These are phyloP conservation scores for Peromyscus californicus DNA, from an alignment of 2,113 vertebrate genomes.

Conservation along the genomic window DNA sequence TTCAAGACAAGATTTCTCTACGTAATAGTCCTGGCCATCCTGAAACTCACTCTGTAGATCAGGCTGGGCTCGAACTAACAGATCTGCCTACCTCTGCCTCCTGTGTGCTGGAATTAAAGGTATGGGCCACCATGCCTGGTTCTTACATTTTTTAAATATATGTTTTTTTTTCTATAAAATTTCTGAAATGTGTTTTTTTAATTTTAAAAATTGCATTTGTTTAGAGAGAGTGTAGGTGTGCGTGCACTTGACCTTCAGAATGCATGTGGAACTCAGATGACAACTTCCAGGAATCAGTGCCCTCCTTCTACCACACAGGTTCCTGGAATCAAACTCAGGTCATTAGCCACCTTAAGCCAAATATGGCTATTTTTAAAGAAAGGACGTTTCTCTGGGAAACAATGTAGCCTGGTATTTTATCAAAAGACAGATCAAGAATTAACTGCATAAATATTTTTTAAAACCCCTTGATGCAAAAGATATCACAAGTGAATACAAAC, in stretches of 20 bases:
- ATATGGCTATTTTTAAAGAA: slow-evolving; percentile 42
- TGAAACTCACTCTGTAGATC: neutral
- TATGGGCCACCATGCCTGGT: no score
- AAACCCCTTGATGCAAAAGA: slow-evolving; percentile 36
- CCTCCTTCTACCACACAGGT: no score
- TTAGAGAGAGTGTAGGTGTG: neutral
- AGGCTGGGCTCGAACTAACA: neutral
- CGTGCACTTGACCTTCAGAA: no score
- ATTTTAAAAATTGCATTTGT: neutral
- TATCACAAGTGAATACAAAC: slow-evolving; percentile 29
- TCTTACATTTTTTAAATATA: neutral
- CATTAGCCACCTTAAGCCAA: neutral
- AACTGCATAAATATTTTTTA: slow-evolving; percentile 31
- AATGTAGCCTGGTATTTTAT: neutral
- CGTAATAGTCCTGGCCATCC: neutral
- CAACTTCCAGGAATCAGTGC: no score
- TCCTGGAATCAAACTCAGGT: no score
- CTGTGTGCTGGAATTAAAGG: no score
- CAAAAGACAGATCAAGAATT: slow-evolving; percentile 42
- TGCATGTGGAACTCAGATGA: neutral
- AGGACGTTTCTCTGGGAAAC: slow-evolving; percentile 18
- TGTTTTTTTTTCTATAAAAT: slow-evolving; percentile 3
- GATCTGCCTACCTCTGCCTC: neutral
- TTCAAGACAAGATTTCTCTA: neutral
- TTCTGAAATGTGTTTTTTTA: neutral